Conservation (phyloP, 2,797 vertebrate genomes). For the Rachycentron canadum region DNA sequence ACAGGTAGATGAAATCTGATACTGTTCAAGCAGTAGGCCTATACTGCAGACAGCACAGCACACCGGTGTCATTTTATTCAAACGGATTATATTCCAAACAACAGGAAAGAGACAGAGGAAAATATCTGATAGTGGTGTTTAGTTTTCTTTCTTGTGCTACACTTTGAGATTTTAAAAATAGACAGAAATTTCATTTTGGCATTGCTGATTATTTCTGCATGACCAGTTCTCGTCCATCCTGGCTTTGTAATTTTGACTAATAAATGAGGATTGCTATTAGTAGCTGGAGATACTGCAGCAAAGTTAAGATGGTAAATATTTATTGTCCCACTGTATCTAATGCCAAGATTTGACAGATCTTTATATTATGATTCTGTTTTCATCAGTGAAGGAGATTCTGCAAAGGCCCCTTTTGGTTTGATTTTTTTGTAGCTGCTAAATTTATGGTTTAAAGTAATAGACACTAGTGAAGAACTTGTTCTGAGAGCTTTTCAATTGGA, state of each 20-base stretch:
- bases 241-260: conserved; percentile 19
- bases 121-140: neutral
- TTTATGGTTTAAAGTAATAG: conserved; percentile 27
- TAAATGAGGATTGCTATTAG: conserved; percentile 28
- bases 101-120: neutral
- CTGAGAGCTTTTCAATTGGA: conserved; percentile 23
- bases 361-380: neutral
- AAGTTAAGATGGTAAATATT: neutral
- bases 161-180: neutral
- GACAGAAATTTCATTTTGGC: conserved; percentile 28
- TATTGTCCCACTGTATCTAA: neutral
- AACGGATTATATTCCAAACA: neutral
- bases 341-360: neutral
- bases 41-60: neutral
- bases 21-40: neutral
- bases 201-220: conserved; percentile 30
- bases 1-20: neutral
- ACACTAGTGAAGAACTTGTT: conserved; percentile 30
- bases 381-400: neutral
- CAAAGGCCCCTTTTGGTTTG: neutral
- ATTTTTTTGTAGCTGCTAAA: neutral
- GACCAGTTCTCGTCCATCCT: conserved; percentile 12
- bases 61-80: conserved; percentile 9
- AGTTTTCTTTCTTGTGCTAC: conserved; percentile 4
- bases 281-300: conserved; percentile 11